Percentiles rank a stretch among this genome's conserved stretches.
These are phyloP conservation scores for Pristionchus entomophagus DNA, from an alignment of 2,888 invertebrate species.

Conservation along the genomic window DNA sequence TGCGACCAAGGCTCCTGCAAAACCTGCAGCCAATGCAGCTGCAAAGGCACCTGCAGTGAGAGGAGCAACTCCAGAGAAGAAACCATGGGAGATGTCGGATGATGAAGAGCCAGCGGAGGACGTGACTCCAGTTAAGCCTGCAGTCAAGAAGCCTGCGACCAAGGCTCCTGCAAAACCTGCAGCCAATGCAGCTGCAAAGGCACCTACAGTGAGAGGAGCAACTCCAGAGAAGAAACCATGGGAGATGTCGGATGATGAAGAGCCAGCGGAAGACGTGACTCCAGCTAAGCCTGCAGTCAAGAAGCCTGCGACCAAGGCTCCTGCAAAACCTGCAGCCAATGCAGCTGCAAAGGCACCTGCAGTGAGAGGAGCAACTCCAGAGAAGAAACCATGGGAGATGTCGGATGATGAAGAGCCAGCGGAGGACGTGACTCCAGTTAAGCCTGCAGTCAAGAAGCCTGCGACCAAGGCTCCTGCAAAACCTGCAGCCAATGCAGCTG, in stretches of 20 bases:
- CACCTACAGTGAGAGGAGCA: background rate
- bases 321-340: background rate
- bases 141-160: background rate
- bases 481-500: background rate
- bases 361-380: background rate
- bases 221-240: slow-evolving; percentile 15
- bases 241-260: slow-evolving; percentile 34
- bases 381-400: background rate
- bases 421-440: background rate
- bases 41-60: background rate
- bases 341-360: background rate
- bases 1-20: background rate
- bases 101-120: slow-evolving; percentile 12
- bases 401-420: slow-evolving; percentile 33
- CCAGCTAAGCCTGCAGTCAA: background rate
- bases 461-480: background rate
- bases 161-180: slow-evolving; percentile 22
- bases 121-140: background rate
- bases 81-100: background rate
- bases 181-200: background rate
- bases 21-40: background rate
- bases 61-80: background rate
- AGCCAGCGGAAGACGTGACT: background rate
- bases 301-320: background rate
- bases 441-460: background rate